Evolutionary conservation across 2,113 vertebrate species (phyloP).

Genomic region (Choloepus hoffmanni): DNA sequence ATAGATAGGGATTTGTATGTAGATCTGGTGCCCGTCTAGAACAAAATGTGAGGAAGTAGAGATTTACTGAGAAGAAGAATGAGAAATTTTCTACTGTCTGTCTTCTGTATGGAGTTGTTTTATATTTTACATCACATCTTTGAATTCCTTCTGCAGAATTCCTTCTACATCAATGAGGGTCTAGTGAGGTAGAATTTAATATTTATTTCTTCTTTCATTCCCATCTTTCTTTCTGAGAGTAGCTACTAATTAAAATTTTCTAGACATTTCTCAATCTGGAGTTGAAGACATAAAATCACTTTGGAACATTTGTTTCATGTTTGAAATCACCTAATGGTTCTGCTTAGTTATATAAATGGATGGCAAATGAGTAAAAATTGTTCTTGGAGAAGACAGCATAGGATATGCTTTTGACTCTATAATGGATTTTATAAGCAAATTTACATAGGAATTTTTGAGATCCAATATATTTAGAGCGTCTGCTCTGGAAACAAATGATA

Average conservation of each 20-base stretch:
- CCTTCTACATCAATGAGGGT: background rate
- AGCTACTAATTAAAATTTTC: background rate
- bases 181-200: background rate
- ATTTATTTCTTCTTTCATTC: background rate
- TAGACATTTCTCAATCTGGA: background rate
- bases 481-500: background rate
- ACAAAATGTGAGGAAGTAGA: background rate
- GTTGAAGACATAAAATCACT: background rate
- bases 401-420: background rate
- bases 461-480: background rate
- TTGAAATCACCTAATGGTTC: background rate
- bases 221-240: background rate
- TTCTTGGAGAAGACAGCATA: background rate
- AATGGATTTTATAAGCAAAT: background rate
- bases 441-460: background rate
- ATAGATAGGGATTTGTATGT: background rate
- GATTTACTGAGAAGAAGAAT: background rate
- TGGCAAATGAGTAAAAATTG: background rate
- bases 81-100: background rate
- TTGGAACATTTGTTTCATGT: background rate
- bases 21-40: background rate
- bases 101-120: background rate
- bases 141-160: background rate
- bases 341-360: background rate
- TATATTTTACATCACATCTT: background rate